A percentile compares a stretch with the other conserved stretches of the same genome.
These are phyloP conservation scores for Galemys pyrenaicus DNA, from an alignment of 2,113 vertebrate species.

Conservation along the genomic window DNA sequence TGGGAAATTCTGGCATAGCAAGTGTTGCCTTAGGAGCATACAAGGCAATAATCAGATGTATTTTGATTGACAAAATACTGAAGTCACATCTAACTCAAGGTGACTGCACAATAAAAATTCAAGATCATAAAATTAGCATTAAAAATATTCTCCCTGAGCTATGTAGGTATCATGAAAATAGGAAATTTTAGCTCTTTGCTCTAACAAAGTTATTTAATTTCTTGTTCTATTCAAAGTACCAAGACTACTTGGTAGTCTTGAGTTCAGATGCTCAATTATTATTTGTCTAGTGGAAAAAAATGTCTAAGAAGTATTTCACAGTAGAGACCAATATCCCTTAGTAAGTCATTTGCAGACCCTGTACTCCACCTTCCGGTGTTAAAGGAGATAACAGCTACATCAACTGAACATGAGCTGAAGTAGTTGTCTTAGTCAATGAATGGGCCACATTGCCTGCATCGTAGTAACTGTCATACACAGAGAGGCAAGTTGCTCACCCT, in stretches of 20 bases:
- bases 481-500: neutral
- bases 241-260: too few relatives aligned
- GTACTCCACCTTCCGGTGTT: neutral
- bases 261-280: neutral
- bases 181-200: neutral
- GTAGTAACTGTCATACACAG: neutral
- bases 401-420: neutral
- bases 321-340: neutral
- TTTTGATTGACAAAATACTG: neutral
- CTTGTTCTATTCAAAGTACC: neutral
- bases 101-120: neutral
- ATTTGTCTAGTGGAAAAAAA: constrained; percentile 17
- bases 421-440: neutral
- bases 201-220: neutral
- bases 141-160: neutral
- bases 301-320: neutral
- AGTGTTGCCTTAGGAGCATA: neutral
- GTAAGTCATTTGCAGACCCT: neutral
- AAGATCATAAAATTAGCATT: neutral
- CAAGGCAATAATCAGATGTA: neutral
- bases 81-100: neutral
- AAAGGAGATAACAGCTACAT: neutral
- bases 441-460: neutral
- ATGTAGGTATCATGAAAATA: neutral
- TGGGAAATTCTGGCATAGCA: neutral